Evolutionary conservation across 2,888 invertebrate genomes (phyloP), one percentile per base, ranked within the genome.

Genomic region (Caenorhabditis sp.): DNA sequence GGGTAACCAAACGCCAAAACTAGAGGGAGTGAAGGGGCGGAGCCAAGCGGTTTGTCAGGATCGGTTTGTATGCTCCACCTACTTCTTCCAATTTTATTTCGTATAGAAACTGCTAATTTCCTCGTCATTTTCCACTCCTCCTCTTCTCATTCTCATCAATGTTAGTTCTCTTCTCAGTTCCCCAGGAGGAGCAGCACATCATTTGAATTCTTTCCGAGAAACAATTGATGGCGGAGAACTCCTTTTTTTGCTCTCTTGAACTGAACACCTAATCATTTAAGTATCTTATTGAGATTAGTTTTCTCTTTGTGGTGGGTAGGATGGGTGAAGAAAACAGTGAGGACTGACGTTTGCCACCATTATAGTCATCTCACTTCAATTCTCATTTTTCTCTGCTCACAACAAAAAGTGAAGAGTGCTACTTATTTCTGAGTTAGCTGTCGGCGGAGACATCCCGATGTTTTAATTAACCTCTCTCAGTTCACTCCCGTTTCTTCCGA

Each of bases 101-200:
- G 79, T 70, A 79, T 70, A 69, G 77, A 79, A 79, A 79, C 79
- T 79, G 79, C 79, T 79, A 79, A 79, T 79, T 79, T 70, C 47
- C 70, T 64, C 54, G 77, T 69, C 69, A 63, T 77, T n/a, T n/a
- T n/a, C n/a, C n/a, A n/a, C 54, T 26, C 28, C 24, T 58, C 24
- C 24, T n/a, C 47, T 59, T 26, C 47, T 22, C 31, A 54, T 41
- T 10, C 77, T 41, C 44, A n/a, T 49, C 35, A n/a, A 28, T 19
- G 38, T 47, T 28, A 28, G 51, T 47, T 49, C 58, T 51, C n/a
- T 54, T 54, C 2, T 47, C 19, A 19, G 19, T 47, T 47, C 19
- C 10, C 14, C n/a, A 47, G 28, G 10, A 47, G 28, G 10, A 35
- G 26, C 22, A 35, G 10, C 19, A 19, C 64, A 49, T 68, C 64